Conservation (phyloP, 2,113 vertebrate genomes). For the Ellobius talpinus region DNA sequence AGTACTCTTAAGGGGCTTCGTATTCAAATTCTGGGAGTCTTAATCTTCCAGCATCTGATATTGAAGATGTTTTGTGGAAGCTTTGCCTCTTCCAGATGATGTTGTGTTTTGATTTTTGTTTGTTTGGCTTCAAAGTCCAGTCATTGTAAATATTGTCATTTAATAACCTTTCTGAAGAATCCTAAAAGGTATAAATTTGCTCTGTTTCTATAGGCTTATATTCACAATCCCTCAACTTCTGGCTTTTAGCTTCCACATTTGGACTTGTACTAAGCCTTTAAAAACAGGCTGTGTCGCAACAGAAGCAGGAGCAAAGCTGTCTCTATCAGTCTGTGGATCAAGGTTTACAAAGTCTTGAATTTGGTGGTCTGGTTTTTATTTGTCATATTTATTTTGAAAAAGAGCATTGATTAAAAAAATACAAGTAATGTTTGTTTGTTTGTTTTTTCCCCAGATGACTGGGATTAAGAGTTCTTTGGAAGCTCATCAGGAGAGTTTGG, state of each 20-base stretch:
- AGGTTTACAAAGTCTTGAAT: background rate
- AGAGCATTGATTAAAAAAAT: background rate
- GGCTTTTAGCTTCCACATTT: background rate
- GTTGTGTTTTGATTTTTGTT: background rate
- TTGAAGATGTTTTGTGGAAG: background rate
- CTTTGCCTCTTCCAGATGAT: background rate
- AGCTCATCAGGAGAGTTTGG: background rate
- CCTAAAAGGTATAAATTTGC: background rate
- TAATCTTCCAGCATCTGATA: background rate
- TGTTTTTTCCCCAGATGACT: background rate
- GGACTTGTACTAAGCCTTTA: slow-evolving; percentile 31
- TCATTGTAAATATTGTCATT: background rate
- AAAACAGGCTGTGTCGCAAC: slow-evolving; percentile 8
- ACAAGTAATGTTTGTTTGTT: background rate
- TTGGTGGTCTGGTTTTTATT: slow-evolving; percentile 26
- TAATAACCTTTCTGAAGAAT: slow-evolving; percentile 45
- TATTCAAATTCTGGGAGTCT: background rate
- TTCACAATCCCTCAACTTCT: slow-evolving; percentile 4
- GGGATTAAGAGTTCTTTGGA: background rate
- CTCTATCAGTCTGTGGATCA: background rate
- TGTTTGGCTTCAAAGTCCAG: background rate
- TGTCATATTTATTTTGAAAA: slow-evolving; percentile 14
- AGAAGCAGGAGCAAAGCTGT: background rate
- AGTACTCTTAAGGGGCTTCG: background rate
- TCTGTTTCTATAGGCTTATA: background rate